Conservation (phyloP, 2,888 invertebrate genomes). For the Empis stercorea region DNA sequence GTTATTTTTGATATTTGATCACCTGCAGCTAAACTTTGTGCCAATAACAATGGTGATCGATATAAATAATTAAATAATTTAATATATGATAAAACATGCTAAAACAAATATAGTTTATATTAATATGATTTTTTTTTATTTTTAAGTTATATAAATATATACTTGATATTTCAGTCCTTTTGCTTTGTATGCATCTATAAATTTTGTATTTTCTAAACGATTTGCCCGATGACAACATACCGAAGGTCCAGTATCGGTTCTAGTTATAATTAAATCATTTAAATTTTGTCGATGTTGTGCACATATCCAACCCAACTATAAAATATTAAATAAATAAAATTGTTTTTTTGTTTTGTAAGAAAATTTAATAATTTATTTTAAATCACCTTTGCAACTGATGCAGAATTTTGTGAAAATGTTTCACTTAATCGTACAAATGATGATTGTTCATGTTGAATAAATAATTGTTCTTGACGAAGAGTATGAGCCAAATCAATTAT, state of each 20-base stretch:
- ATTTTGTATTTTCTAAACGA: slow-evolving; percentile 47
- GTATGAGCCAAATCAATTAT: slow-evolving; percentile 37
- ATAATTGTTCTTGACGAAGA: slow-evolving; percentile 57
- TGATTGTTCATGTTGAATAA: slow-evolving; percentile 73
- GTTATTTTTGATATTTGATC: slow-evolving; percentile 42
- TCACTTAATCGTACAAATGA: slow-evolving; percentile 66
- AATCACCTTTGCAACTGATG: slow-evolving; percentile 39
- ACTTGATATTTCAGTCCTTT: slow-evolving; percentile 74
- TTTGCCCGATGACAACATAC: slow-evolving; percentile 61
- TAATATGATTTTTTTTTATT: slow-evolving; percentile 1
- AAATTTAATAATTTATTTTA: neutral
- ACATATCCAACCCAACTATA: slow-evolving; percentile 73
- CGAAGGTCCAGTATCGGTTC: slow-evolving; percentile 62
- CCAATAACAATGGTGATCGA: slow-evolving; percentile 55
- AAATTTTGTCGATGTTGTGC: slow-evolving; percentile 74
- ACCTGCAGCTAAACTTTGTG: slow-evolving; percentile 52
- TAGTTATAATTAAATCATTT: slow-evolving; percentile 59
- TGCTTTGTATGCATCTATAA: slow-evolving; percentile 71
- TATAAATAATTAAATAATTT: slow-evolving; percentile 56
- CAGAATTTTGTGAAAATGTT: slow-evolving; percentile 46
- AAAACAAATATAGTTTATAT: slow-evolving; percentile 11
- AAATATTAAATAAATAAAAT: slow-evolving; percentile 10
- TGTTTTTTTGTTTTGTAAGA: neutral
- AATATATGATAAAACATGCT: slow-evolving; percentile 49
- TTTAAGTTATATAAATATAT: slow-evolving; percentile 9